Percentiles rank a stretch among this genome's conserved stretches.
Evolutionary conservation across 2,113 vertebrate species (phyloP).

Genomic region (Ellobius talpinus): DNA sequence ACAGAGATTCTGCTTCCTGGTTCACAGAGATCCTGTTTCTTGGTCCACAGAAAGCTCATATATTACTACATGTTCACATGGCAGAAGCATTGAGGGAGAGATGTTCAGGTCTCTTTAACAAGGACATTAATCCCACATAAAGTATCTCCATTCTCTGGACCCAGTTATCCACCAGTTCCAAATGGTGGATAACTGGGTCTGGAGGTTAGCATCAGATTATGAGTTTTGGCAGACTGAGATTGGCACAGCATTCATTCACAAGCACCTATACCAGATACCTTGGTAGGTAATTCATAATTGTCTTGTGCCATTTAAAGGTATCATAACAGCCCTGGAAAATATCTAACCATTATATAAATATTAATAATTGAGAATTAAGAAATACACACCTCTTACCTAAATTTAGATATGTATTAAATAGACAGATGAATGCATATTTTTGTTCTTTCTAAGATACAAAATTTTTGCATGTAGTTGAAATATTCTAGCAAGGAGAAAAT

Average conservation of each 20-base stretch:
- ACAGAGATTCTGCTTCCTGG: not conserved
- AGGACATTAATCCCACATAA: not conserved
- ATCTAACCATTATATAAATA: not conserved
- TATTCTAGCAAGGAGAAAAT: not conserved
- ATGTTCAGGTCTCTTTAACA: not conserved
- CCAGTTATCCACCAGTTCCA: not conserved
- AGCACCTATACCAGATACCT: not conserved
- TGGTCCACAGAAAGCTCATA: too few species aligned
- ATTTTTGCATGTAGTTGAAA: conserved; percentile 25
- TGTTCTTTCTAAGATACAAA: conserved; percentile 10
- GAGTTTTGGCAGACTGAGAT: not conserved
- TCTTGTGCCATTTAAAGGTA: conserved; percentile 15
- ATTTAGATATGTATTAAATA: conserved; percentile 10
- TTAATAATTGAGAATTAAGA: not conserved
- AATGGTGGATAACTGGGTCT: not conserved
- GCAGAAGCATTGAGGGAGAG: not conserved
- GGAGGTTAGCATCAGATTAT: too few species aligned
- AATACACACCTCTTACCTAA: not conserved
- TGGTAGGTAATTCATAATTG: not conserved
- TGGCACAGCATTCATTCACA: not conserved
- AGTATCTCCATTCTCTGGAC: not conserved
- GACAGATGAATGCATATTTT: not conserved
- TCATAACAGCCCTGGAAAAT: not conserved
- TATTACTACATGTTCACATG: not conserved
- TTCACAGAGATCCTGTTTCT: not conserved